A percentile compares a stretch with the other conserved stretches of the same genome.
phyloP scores from a whole-genome alignment of 2,888 invertebrate species.

The Monopis laevigella region DNA sequence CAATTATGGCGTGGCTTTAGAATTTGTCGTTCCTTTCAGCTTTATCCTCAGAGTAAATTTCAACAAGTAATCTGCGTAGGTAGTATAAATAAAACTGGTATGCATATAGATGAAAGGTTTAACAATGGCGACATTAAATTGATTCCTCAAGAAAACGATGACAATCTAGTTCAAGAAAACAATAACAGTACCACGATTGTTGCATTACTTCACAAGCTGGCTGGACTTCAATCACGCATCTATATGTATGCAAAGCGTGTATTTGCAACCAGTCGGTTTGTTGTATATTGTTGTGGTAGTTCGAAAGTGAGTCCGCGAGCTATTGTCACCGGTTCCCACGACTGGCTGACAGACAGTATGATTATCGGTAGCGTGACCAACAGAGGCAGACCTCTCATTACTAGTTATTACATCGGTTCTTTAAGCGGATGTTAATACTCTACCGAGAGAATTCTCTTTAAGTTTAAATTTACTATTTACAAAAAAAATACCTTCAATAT shows the following conservation, averaged over 20 bases:
- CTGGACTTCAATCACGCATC: constrained; percentile 7
- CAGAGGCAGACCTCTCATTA: constrained; percentile 16
- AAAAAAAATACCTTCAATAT: no score
- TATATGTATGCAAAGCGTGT: constrained; percentile 10
- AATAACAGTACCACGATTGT: constrained; percentile 1
- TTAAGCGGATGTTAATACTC: constrained; percentile 14
- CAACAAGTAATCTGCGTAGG: no score
- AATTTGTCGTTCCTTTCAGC: no score
- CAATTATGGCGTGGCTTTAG: no score
- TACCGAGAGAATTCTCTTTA: no score
- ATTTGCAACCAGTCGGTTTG: constrained; percentile 6
- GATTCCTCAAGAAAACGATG: no score
- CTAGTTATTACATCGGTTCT: constrained; percentile 15
- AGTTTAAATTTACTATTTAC: no score
- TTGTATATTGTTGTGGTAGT: constrained; percentile 6
- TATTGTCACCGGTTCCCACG: constrained; percentile 19
- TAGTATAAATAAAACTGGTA: no score
- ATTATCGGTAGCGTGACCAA: constrained; percentile 22
- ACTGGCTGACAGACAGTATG: constrained; percentile 13
- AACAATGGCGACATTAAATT: no score
- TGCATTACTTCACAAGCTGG: constrained; percentile 5
- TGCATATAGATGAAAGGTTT: no score
- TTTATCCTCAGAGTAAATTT: no score
- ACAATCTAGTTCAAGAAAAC: constrained; percentile 2
- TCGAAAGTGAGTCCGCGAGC: constrained; percentile 13